phyloP scores from a whole-genome alignment of 2,797 vertebrate genomes.

The Morelia viridis region DNA sequence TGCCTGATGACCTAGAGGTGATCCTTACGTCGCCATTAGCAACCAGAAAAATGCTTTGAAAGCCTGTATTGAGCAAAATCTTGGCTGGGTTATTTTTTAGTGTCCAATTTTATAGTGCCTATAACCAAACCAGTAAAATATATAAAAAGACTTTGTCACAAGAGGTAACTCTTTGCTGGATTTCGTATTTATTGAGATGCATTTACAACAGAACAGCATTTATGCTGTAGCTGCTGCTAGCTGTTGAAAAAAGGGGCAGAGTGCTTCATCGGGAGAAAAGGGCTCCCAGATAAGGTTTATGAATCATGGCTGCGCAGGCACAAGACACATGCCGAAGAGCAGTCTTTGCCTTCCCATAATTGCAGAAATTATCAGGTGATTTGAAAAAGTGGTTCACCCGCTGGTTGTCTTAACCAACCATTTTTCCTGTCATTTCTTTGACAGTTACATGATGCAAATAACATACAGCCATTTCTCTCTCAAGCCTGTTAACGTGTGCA shows the following conservation, averaged over 20 bases:
- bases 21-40: not conserved
- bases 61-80: not conserved
- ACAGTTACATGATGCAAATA: not conserved
- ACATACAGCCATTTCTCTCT: not conserved
- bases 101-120: not conserved
- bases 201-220: not conserved
- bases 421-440: not conserved
- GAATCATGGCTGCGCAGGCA: not conserved
- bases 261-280: not conserved
- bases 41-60: not conserved
- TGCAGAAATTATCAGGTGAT: not conserved
- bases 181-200: not conserved
- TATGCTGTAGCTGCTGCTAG: too few relatives aligned
- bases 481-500: not conserved
- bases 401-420: accelerated
- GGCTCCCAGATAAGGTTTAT: not conserved
- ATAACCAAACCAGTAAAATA: not conserved
- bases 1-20: not conserved
- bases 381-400: not conserved
- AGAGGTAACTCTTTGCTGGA: not conserved
- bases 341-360: not conserved
- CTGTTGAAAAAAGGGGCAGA: not conserved
- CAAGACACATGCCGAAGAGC: not conserved
- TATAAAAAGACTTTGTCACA: not conserved
- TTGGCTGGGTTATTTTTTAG: not conserved